These are phyloP conservation scores for Paraescarpia echinospica DNA, from an alignment of 1,140 invertebrate genomes.

Conservation along the genomic window DNA sequence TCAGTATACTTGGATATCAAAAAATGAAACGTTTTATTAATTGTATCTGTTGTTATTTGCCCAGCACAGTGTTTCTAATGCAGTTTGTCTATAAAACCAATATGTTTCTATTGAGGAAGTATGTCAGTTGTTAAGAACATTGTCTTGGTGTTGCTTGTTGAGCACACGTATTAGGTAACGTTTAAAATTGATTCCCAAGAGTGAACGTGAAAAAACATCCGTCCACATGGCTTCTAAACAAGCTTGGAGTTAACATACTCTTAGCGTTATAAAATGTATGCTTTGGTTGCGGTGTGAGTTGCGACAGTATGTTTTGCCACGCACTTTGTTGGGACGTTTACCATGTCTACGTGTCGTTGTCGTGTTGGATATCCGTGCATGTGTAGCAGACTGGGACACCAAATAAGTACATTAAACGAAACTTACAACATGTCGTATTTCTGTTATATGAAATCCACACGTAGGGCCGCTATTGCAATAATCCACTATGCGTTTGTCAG, in stretches of 20 bases:
- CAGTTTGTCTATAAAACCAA: not conserved
- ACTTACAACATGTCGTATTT: too few relatives aligned
- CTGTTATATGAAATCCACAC: too few relatives aligned
- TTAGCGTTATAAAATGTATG: not conserved
- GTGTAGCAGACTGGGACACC: too few relatives aligned
- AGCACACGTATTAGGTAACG: not conserved
- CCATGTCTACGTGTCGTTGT: too few relatives aligned
- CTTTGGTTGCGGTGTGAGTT: not conserved
- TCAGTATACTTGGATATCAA: too few relatives aligned
- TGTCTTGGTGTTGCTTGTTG: not conserved
- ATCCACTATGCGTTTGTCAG: too few relatives aligned
- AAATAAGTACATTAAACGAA: too few relatives aligned
- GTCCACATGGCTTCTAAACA: not conserved
- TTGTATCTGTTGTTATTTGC: not conserved
- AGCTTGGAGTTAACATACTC: not conserved
- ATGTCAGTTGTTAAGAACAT: not conserved
- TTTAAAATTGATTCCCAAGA: not conserved
- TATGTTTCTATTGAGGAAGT: not conserved
- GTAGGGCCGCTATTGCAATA: too few relatives aligned
- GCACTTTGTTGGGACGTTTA: too few relatives aligned
- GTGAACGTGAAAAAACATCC: not conserved
- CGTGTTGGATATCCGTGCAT: too few relatives aligned
- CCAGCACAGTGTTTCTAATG: not conserved
- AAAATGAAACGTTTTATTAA: too few relatives aligned
- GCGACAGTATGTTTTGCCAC: too few relatives aligned